Conservation (phyloP, 1,140 invertebrate species). For the Oncopeltus fasciatus region DNA sequence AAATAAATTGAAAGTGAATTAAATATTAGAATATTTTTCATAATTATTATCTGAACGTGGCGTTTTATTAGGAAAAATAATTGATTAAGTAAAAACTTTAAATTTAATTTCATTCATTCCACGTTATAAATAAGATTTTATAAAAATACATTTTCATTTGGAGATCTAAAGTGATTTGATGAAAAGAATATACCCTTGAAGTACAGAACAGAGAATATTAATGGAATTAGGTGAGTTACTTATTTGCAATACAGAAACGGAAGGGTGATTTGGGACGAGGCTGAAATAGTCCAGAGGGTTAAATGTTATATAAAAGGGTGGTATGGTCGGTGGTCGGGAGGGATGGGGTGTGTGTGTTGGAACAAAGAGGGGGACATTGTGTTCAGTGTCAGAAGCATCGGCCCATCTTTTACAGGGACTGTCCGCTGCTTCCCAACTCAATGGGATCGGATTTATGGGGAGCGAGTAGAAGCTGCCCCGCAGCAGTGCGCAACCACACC, state of each 20-base stretch:
- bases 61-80: too few relatives aligned
- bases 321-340: neutral
- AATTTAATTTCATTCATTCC: too few relatives aligned
- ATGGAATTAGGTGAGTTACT: too few relatives aligned
- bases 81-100: too few relatives aligned
- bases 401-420: constrained; percentile 5
- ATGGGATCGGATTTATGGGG: neutral
- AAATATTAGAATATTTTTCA: too few relatives aligned
- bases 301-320: constrained; percentile 6
- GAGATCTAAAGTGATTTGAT: too few relatives aligned
- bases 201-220: neutral
- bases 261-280: neutral
- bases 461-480: too few relatives aligned
- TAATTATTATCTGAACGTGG: too few relatives aligned
- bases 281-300: neutral
- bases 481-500: neutral
- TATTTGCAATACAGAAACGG: neutral
- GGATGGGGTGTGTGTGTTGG: neutral
- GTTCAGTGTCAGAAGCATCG: constrained; percentile 2
- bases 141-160: too few relatives aligned
- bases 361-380: constrained; percentile 7
- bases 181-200: neutral
- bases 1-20: too few relatives aligned
- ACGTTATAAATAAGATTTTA: too few relatives aligned
- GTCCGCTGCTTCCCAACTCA: neutral